These are phyloP conservation scores for Clepsis dumicolana DNA, from an alignment of 2,888 invertebrate genomes.

Conservation along the genomic window DNA sequence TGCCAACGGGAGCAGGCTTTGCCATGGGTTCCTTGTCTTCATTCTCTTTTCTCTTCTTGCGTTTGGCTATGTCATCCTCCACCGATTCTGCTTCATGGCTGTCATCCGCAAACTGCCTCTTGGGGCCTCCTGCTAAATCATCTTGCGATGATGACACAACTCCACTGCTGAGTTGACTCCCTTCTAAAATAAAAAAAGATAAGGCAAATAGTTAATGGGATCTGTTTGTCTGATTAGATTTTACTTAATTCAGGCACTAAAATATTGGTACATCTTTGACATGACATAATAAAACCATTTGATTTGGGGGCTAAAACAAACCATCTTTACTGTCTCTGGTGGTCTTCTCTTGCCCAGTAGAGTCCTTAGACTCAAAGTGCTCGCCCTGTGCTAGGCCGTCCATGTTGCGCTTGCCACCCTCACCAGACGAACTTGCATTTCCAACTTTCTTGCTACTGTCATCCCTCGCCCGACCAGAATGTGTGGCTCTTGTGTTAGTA, in stretches of 20 bases:
- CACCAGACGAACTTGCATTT: slow-evolving; percentile 74
- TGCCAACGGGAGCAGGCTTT: slow-evolving; percentile 75
- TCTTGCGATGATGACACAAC: slow-evolving; percentile 77
- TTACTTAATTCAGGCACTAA: too few species aligned
- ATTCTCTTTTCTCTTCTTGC: slow-evolving; percentile 92
- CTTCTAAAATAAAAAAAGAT: slow-evolving; percentile 50
- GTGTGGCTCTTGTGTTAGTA: slow-evolving; percentile 73
- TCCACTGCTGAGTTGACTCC: slow-evolving; percentile 70
- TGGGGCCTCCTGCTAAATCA: slow-evolving; percentile 60
- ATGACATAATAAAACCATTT: not conserved
- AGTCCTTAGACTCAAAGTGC: slow-evolving; percentile 77
- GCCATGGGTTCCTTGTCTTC: slow-evolving; percentile 86
- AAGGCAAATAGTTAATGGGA: not conserved
- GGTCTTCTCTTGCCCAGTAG: slow-evolving; percentile 70
- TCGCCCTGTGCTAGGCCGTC: slow-evolving; percentile 81
- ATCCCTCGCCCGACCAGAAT: slow-evolving; percentile 77
- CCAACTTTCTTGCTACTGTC: slow-evolving; percentile 77
- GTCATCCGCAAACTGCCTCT: slow-evolving; percentile 77
- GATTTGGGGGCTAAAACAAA: slow-evolving; percentile 46
- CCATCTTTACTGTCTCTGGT: slow-evolving; percentile 70
- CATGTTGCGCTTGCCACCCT: slow-evolving; percentile 76
- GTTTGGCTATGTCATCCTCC: slow-evolving; percentile 89
- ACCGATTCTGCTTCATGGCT: slow-evolving; percentile 82
- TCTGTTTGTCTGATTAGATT: not conserved
- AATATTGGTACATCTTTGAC: not conserved